Conservation (phyloP, 2,797 vertebrate species). For the Octomys mimax region DNA sequence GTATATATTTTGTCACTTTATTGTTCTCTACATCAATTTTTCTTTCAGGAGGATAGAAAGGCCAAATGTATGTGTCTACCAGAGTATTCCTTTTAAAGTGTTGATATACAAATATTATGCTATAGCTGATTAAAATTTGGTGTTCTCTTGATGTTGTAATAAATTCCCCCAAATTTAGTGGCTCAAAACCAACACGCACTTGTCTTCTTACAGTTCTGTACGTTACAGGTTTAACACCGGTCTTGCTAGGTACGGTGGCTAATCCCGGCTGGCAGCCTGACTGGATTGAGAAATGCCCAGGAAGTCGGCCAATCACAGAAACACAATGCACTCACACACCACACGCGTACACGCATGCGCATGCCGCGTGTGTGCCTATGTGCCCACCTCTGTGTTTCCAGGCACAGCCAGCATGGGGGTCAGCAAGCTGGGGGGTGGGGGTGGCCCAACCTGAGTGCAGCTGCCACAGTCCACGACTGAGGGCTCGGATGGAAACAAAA, state of each 20-base stretch:
- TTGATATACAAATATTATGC: not conserved
- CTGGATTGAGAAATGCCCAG: not conserved
- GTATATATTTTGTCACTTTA: not conserved
- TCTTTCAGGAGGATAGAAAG: conserved; percentile 1
- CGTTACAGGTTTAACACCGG: not conserved
- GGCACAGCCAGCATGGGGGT: not conserved
- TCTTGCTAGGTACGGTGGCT: not conserved
- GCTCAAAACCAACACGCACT: not conserved
- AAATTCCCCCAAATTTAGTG: not conserved
- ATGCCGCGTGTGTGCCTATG: too few species aligned
- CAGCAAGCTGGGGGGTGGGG: too few species aligned
- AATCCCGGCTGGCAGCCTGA: not conserved
- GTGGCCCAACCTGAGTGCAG: not conserved
- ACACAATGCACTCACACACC: too few species aligned
- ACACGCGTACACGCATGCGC: not conserved
- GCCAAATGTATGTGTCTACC: not conserved
- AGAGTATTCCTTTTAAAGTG: conserved; percentile 7
- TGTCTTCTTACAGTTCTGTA: not conserved
- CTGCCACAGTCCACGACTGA: not conserved
- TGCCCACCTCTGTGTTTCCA: not conserved
- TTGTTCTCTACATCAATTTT: not conserved
- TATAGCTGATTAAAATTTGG: not conserved
- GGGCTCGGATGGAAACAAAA: not conserved
- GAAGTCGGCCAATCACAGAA: not conserved
- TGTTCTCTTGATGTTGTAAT: not conserved